These are phyloP conservation scores for Melanostigma gelatinosum DNA, from an alignment of 2,113 vertebrate genomes.

Conservation along the genomic window DNA sequence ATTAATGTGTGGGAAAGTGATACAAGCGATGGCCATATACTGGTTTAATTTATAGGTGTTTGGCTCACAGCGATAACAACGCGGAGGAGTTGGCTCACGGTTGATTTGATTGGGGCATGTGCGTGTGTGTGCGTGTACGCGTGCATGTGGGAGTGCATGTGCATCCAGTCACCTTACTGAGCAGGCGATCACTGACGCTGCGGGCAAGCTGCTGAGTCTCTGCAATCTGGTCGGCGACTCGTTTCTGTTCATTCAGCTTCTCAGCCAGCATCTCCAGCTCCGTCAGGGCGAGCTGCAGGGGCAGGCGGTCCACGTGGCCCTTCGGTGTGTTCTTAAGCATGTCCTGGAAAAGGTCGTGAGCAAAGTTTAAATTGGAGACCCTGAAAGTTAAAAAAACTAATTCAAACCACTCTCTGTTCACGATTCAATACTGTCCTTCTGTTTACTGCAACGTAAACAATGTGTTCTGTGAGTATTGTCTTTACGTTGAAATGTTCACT, in stretches of 20 bases:
- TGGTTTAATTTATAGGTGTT: slow-evolving; percentile 59
- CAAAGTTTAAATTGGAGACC: slow-evolving; percentile 12
- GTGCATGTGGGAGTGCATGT: not conserved
- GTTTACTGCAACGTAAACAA: not conserved
- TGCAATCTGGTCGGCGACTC: slow-evolving; percentile 92
- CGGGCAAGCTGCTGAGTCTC: slow-evolving; percentile 96
- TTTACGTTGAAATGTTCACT: not conserved
- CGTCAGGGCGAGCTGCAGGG: slow-evolving; percentile 94
- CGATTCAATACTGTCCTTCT: too few relatives aligned
- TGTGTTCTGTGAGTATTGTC: not conserved
- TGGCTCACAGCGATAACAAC: slow-evolving; percentile 60
- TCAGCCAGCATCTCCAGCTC: slow-evolving; percentile 95
- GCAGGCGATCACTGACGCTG: slow-evolving; percentile 91
- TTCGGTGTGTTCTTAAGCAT: slow-evolving; percentile 96
- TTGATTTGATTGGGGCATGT: slow-evolving; percentile 45
- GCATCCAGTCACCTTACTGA: slow-evolving; percentile 88
- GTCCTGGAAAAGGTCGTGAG: slow-evolving; percentile 83
- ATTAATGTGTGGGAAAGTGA: slow-evolving; percentile 65
- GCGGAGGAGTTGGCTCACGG: slow-evolving; percentile 22
- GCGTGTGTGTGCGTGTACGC: not conserved
- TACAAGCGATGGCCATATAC: slow-evolving; percentile 53
- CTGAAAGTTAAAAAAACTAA: not conserved
- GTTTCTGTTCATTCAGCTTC: slow-evolving; percentile 96
- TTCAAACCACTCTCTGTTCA: not conserved
- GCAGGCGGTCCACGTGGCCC: slow-evolving; percentile 91